These are phyloP conservation scores for Caiman crocodilus DNA, from an alignment of 2,797 vertebrate genomes.

Conservation along the genomic window DNA sequence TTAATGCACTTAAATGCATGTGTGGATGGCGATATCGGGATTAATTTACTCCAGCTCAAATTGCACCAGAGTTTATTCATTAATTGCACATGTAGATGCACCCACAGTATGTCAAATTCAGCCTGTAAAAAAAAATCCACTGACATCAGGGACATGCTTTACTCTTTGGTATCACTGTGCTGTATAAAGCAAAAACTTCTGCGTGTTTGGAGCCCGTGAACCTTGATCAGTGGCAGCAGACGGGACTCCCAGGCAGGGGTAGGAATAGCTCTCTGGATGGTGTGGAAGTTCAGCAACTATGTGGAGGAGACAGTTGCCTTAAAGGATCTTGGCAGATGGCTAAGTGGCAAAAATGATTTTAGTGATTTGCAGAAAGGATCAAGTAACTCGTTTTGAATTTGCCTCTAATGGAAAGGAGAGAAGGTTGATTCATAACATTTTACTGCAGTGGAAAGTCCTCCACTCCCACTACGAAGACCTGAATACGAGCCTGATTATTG, in stretches of 20 bases:
- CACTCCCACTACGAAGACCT: background rate
- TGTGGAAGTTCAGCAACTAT: background rate
- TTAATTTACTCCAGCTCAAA: too few relatives aligned
- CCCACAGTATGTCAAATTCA: background rate
- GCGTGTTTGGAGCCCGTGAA: background rate
- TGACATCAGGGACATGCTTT: background rate
- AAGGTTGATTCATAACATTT: background rate
- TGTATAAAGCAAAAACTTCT: background rate
- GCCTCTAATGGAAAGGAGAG: background rate
- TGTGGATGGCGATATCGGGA: too few relatives aligned
- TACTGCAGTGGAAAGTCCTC: background rate
- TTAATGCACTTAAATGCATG: too few relatives aligned
- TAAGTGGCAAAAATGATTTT: constrained; percentile 21
- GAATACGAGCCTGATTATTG: background rate
- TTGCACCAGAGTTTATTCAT: too few relatives aligned
- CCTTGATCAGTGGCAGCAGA: background rate
- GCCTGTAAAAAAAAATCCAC: background rate
- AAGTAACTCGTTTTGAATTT: background rate
- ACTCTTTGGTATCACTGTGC: background rate
- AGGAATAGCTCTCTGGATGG: background rate
- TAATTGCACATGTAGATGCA: too few relatives aligned
- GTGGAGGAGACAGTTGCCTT: background rate
- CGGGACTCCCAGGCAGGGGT: background rate
- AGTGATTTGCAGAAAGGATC: background rate
- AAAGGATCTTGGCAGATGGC: background rate